Percentiles rank a stretch among this genome's conserved stretches.
Evolutionary conservation across 2,888 invertebrate species (phyloP).

Genomic region (Cerastoderma edule): DNA sequence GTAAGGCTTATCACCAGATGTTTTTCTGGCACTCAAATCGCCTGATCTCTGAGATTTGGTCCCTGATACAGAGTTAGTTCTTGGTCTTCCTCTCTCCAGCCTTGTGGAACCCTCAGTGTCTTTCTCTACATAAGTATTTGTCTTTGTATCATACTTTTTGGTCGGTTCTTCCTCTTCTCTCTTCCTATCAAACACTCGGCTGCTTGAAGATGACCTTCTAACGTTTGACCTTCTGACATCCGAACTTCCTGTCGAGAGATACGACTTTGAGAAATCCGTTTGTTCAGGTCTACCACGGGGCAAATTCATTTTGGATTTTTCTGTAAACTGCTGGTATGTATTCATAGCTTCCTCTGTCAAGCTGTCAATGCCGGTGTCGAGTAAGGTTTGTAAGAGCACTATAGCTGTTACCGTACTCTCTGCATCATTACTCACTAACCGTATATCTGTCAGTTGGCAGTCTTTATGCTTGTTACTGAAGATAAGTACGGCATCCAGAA

Average conservation of each 20-base stretch:
- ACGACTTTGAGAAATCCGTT: conserved; percentile 26
- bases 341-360: conserved; percentile 40
- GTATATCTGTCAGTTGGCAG: conserved; percentile 43
- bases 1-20: too few species aligned
- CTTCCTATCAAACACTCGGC: conserved; percentile 18
- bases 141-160: background rate
- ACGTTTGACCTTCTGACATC: background rate
- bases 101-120: background rate
- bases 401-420: conserved; percentile 55
- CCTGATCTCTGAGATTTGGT: background rate
- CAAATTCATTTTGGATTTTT: conserved; percentile 33
- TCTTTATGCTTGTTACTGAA: conserved; percentile 26
- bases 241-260: background rate
- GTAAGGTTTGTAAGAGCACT: conserved; percentile 46
- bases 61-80: background rate
- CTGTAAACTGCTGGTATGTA: background rate
- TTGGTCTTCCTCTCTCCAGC: conserved; percentile 5
- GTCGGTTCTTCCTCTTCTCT: background rate
- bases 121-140: conserved; percentile 2
- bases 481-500: conserved; percentile 60
- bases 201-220: conserved; percentile 33
- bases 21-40: background rate
- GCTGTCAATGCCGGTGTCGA: conserved; percentile 25
- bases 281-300: conserved; percentile 42
- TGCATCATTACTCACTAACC: conserved; percentile 60